Percentiles rank a stretch among this genome's conserved stretches.
Conservation (phyloP, 2,113 vertebrate species). For the Brachypteracias leptosomus region DNA sequence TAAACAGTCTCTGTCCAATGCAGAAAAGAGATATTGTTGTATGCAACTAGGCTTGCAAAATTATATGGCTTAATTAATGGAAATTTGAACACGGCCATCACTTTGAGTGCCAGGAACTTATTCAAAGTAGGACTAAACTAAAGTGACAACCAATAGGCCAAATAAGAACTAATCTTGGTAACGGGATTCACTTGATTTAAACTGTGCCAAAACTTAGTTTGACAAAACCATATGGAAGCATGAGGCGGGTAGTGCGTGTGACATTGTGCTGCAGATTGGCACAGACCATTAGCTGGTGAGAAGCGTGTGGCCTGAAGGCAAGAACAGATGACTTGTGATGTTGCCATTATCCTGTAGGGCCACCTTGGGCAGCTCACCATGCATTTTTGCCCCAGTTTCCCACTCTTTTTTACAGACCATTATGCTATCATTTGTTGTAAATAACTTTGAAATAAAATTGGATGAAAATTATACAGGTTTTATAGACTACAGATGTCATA, state of each 20-base stretch:
- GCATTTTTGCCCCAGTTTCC: not conserved
- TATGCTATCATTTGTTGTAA: not conserved
- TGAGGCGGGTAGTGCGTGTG: not conserved
- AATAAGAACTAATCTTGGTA: not conserved
- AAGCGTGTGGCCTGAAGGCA: not conserved
- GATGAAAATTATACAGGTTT: not conserved
- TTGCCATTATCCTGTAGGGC: not conserved
- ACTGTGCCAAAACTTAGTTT: not conserved
- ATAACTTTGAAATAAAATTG: not conserved
- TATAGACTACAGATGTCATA: too few relatives aligned
- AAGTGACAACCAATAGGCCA: not conserved
- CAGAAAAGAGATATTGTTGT: not conserved
- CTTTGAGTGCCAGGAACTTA: not conserved
- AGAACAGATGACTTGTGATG: not conserved
- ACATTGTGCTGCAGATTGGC: not conserved
- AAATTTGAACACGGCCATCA: not conserved
- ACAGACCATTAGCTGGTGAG: not conserved
- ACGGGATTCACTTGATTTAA: not conserved
- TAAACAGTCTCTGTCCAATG: not conserved
- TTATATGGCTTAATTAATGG: not conserved
- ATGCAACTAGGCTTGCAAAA: not conserved
- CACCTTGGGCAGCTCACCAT: not conserved
- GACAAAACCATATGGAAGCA: accelerated
- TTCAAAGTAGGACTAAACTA: not conserved
- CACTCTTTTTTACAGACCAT: accelerated